Conservation (phyloP, 2,888 invertebrate genomes). For the Spatulosminthurus flaviceps region DNA sequence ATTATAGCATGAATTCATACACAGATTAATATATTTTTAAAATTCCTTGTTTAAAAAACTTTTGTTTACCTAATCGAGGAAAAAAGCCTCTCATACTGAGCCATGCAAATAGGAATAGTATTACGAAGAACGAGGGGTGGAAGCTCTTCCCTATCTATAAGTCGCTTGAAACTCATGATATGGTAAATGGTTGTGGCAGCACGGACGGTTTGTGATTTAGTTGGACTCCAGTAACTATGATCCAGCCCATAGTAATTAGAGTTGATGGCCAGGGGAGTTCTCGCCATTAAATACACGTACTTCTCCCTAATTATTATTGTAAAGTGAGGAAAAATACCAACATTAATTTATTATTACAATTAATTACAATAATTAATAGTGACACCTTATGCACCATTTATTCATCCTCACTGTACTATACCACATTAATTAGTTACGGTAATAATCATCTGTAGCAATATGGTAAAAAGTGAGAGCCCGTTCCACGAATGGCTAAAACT, state of each 20-base stretch:
- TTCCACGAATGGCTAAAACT: too few relatives aligned
- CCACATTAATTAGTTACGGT: too few relatives aligned
- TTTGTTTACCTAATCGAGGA: conserved; percentile 67
- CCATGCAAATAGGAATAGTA: conserved; percentile 69
- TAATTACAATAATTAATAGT: too few relatives aligned
- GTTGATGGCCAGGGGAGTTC: conserved; percentile 68
- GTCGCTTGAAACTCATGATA: conserved; percentile 66
- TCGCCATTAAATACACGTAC: conserved; percentile 68
- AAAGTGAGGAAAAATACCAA: background rate
- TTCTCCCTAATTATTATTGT: too few relatives aligned
- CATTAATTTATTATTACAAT: too few relatives aligned
- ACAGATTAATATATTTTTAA: background rate
- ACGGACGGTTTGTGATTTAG: conserved; percentile 65
- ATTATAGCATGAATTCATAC: background rate
- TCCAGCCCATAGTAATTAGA: conserved; percentile 69
- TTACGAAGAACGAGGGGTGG: conserved; percentile 67
- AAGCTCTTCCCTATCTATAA: conserved; percentile 68
- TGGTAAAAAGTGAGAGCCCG: too few relatives aligned
- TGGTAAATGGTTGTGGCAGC: conserved; percentile 67
- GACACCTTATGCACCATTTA: too few relatives aligned
- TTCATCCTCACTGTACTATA: too few relatives aligned
- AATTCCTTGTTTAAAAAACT: conserved; percentile 20
- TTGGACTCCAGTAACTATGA: conserved; percentile 67
- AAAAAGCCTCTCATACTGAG: conserved; percentile 68
- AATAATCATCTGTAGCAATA: too few relatives aligned